These are phyloP conservation scores for Petrosia ficiformis DNA, from an alignment of 37 sponge, comb jelly and placozoan species.

Conservation along the genomic window DNA sequence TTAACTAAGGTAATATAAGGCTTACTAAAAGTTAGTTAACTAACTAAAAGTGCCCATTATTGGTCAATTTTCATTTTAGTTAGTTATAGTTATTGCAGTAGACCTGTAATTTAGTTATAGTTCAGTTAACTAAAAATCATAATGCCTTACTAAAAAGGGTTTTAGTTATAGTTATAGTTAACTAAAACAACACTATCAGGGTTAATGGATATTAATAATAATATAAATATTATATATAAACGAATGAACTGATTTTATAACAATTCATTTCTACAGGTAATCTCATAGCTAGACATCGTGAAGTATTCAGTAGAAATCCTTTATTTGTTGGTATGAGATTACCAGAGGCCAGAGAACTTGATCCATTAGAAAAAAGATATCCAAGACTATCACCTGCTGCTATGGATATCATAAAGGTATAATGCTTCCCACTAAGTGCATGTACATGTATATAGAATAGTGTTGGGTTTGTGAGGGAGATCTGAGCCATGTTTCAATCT, in stretches of 20 bases:
- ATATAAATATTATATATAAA: neutral
- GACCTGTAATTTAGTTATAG: no score
- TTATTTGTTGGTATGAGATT: conserved; percentile 90
- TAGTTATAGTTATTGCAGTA: no score
- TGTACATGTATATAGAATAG: neutral
- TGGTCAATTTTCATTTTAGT: no score
- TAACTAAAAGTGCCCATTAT: no score
- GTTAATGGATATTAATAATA: no score
- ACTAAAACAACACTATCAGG: no score
- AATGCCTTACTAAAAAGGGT: no score
- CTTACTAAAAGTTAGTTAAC: no score
- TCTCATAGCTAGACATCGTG: conserved; percentile 77
- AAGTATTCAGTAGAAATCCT: conserved; percentile 90
- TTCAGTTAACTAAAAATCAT: no score
- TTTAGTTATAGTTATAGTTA: no score
- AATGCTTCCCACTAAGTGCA: conserved; percentile 3
- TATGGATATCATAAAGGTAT: conserved; percentile 83
- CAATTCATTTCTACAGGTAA: conserved; percentile 49
- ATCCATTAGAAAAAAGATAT: conserved; percentile 76
- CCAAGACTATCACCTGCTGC: conserved; percentile 59
- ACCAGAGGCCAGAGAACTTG: conserved; percentile 82
- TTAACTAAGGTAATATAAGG: no score
- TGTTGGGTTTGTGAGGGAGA: neutral
- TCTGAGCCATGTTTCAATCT: no score
- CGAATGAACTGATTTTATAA: neutral